These are phyloP conservation scores for Parasteatoda tepidariorum DNA, from an alignment of 1,140 invertebrate genomes.

Conservation along the genomic window DNA sequence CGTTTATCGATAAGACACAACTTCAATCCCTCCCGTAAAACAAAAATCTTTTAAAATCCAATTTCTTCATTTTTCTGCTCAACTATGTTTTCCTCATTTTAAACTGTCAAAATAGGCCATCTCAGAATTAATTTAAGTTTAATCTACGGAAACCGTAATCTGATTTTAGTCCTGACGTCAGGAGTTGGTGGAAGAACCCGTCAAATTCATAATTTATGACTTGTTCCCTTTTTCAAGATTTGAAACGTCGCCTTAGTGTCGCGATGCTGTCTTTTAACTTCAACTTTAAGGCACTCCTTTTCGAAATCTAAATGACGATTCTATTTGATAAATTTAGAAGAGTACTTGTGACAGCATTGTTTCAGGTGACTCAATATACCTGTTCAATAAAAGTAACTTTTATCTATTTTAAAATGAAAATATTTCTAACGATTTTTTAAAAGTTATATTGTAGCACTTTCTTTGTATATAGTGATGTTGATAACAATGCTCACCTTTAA, in stretches of 20 bases:
- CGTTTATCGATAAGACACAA: too few relatives aligned
- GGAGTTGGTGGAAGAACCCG: neutral
- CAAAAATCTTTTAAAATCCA: neutral
- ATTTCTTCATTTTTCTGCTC: neutral
- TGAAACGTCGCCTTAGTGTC: neutral
- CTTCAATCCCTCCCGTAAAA: neutral
- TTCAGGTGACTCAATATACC: too few relatives aligned
- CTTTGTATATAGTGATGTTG: too few relatives aligned
- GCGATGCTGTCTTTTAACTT: neutral
- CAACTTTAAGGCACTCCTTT: neutral
- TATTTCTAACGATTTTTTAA: too few relatives aligned
- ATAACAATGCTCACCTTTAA: too few relatives aligned
- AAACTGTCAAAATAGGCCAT: conserved; percentile 8
- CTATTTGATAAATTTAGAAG: too few relatives aligned
- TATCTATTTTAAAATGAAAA: too few relatives aligned
- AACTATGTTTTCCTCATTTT: conserved; percentile 23
- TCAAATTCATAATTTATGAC: conserved; percentile 42
- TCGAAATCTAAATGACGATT: too few relatives aligned
- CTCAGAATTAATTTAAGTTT: conserved; percentile 32
- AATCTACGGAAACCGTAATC: conserved; percentile 25
- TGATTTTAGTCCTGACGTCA: conserved; percentile 21
- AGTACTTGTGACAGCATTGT: too few relatives aligned
- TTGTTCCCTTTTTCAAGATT: neutral
- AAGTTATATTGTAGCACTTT: too few relatives aligned
- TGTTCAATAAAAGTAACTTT: too few relatives aligned